Evolutionary conservation across 2,888 invertebrate genomes (phyloP).

Genomic region (Meiosimyza decipiens): DNA sequence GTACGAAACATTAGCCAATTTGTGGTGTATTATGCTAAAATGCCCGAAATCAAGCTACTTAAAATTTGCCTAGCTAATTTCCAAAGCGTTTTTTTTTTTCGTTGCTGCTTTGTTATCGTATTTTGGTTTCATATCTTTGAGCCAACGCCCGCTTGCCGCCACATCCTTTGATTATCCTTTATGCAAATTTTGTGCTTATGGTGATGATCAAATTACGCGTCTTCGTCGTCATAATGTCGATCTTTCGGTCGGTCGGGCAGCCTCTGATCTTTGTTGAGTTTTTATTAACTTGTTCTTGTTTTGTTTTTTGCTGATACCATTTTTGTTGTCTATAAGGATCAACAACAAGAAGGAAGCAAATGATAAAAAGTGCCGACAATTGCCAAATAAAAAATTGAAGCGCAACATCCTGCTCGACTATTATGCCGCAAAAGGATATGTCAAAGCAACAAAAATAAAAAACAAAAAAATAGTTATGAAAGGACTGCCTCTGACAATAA

Average conservation of each 20-base stretch:
- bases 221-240: conserved; percentile 4
- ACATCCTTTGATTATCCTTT: conserved; percentile 22
- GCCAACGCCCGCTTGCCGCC: conserved; percentile 16
- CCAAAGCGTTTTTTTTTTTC: not conserved
- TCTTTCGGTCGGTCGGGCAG: conserved; percentile 20
- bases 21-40: not conserved
- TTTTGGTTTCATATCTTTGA: not conserved
- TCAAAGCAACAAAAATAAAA: not conserved
- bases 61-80: not conserved
- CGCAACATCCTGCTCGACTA: conserved; percentile 28
- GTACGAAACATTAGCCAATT: conserved; percentile 5
- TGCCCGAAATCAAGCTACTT: not conserved
- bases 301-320: not conserved
- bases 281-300: conserved; percentile 7
- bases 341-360: conserved; percentile 4
- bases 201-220: conserved; percentile 16
- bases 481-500: not conserved
- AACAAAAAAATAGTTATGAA: not conserved
- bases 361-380: conserved; percentile 32
- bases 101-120: not conserved
- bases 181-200: conserved; percentile 16
- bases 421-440: not conserved
- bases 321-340: not conserved
- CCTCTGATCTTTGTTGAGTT: conserved; percentile 21
- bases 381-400: conserved; percentile 16